Evolutionary conservation across 2,888 invertebrate species (phyloP).

Genomic region (Parthenolecanium corni): DNA sequence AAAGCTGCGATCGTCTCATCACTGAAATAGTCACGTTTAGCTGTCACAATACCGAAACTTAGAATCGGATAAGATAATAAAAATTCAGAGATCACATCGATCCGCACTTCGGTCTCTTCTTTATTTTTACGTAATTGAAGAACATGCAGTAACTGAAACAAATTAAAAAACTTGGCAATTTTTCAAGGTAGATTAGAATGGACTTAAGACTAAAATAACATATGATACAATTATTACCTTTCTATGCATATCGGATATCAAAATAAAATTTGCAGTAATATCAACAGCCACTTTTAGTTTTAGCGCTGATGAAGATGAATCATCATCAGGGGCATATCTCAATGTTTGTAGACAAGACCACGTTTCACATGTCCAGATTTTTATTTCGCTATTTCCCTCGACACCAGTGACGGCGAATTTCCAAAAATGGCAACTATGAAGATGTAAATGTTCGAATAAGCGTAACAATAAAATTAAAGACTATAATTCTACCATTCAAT

Average conservation of each 20-base stretch:
- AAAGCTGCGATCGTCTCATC: not conserved
- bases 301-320: constrained; percentile 41
- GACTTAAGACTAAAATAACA: no score
- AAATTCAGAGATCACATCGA: constrained; percentile 72
- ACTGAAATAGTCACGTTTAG: constrained; percentile 41
- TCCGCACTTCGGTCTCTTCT: constrained; percentile 41
- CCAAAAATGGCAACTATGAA: constrained; percentile 68
- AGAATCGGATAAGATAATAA: constrained; percentile 74
- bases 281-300: constrained; percentile 66
- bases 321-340: constrained; percentile 47
- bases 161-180: constrained; percentile 3
- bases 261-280: constrained; percentile 68
- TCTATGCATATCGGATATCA: constrained; percentile 77
- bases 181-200: no score
- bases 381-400: constrained; percentile 70
- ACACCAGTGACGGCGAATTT: constrained; percentile 89
- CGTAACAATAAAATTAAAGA: no score
- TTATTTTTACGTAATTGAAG: constrained; percentile 12
- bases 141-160: constrained; percentile 4
- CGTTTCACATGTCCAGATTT: constrained; percentile 87
- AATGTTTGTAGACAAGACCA: constrained; percentile 91
- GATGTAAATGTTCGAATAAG: constrained; percentile 24
- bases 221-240: no score
- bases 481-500: no score
- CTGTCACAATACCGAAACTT: constrained; percentile 77